phyloP scores from a whole-genome alignment of 2,113 vertebrate species.

The Salvelinus fontinalis region DNA sequence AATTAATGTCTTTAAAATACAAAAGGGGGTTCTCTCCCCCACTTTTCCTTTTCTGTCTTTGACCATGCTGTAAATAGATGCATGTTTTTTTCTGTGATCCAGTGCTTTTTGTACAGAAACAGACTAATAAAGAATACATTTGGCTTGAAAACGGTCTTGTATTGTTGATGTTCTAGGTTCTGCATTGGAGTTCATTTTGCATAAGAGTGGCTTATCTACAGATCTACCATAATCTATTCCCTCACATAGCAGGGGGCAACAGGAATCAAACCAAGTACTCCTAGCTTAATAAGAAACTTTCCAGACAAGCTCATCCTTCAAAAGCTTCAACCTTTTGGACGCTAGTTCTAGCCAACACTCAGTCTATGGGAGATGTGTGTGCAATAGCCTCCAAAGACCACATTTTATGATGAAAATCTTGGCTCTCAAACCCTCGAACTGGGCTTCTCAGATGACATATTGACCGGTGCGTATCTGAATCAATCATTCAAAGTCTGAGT shows the following conservation, averaged over 20 bases:
- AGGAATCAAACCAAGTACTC: conserved; percentile 18
- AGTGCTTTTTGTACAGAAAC: conserved; percentile 83
- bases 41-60: conserved; percentile 56
- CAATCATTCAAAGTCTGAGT: conserved; percentile 30
- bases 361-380: conserved; percentile 36
- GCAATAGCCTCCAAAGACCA: conserved; percentile 40
- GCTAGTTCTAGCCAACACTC: conserved; percentile 28
- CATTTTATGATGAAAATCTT: conserved; percentile 39
- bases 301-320: conserved; percentile 33
- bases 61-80: conserved; percentile 79
- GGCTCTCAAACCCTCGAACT: conserved; percentile 16
- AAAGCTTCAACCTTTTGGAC: conserved; percentile 29
- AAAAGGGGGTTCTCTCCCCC: conserved; percentile 26
- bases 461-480: conserved; percentile 35
- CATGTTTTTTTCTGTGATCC: conserved; percentile 75
- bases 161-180: neutral
- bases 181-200: neutral
- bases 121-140: conserved; percentile 82
- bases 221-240: conserved; percentile 1
- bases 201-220: neutral
- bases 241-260: conserved; percentile 30
- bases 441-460: conserved; percentile 27
- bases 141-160: conserved; percentile 68
- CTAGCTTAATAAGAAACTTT: conserved; percentile 26
- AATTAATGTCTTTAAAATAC: conserved; percentile 74